Evolutionary conservation across 2,888 invertebrate species (phyloP).

Genomic region (Aspidapion aeneum): DNA sequence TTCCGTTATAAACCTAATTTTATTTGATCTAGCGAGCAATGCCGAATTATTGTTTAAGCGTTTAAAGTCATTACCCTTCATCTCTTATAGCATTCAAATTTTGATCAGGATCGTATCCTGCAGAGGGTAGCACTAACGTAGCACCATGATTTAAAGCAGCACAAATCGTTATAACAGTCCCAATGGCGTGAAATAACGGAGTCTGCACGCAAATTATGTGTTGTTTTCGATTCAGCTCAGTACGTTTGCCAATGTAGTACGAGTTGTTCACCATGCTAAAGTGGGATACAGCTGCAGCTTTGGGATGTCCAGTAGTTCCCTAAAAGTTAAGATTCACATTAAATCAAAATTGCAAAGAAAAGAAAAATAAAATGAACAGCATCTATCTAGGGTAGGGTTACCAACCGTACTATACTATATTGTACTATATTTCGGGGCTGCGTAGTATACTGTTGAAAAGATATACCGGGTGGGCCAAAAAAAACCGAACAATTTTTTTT

Average conservation of each 20-base stretch:
- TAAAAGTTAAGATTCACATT: too few relatives aligned
- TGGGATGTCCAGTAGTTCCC: slow-evolving; percentile 61
- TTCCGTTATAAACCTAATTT: too few relatives aligned
- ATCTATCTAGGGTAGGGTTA: too few relatives aligned
- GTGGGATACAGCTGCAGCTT: slow-evolving; percentile 71
- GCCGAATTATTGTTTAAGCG: too few relatives aligned
- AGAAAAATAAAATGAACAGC: too few relatives aligned
- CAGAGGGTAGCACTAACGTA: slow-evolving; percentile 59
- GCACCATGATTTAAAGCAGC: slow-evolving; percentile 57
- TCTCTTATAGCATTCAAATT: slow-evolving; percentile 60
- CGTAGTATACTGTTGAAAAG: too few relatives aligned
- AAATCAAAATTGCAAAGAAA: too few relatives aligned
- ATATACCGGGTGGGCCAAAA: too few relatives aligned
- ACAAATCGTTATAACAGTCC: slow-evolving; percentile 61
- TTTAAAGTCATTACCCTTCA: slow-evolving; percentile 70
- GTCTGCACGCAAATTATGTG: slow-evolving; percentile 63
- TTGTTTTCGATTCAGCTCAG: slow-evolving; percentile 48
- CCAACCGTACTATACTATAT: too few relatives aligned
- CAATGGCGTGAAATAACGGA: slow-evolving; percentile 82
- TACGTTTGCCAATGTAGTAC: slow-evolving; percentile 56
- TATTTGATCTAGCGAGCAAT: too few relatives aligned
- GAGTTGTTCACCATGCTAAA: slow-evolving; percentile 74
- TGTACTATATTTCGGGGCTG: too few relatives aligned
- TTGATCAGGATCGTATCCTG: slow-evolving; percentile 58
- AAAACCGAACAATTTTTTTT: too few relatives aligned